A percentile compares a stretch with the other conserved stretches of the same genome.
Conservation (phyloP, 2,113 vertebrate species). For the Aptenodytes forsteri region DNA sequence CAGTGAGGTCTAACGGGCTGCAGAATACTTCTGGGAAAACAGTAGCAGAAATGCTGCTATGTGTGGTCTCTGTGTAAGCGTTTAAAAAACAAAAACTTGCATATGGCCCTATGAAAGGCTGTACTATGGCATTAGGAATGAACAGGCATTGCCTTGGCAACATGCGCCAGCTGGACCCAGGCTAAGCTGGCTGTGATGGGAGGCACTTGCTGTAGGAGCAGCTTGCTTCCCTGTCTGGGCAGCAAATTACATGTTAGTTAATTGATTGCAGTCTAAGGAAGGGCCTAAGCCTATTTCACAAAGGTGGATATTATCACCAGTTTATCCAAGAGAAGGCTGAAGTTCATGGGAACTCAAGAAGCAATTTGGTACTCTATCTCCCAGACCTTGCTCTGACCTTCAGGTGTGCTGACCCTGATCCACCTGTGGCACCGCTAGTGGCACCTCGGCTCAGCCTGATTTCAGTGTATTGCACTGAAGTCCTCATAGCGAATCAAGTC, state of each 20-base stretch:
- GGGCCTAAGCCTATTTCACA: neutral
- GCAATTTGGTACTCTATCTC: neutral
- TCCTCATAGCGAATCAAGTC: neutral
- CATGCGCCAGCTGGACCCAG: rapidly evolving
- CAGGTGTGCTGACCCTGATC: neutral
- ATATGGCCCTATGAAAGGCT: neutral
- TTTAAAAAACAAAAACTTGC: neutral
- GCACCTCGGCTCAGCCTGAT: neutral
- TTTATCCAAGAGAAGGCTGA: neutral
- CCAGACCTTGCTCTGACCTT: neutral
- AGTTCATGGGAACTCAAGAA: neutral
- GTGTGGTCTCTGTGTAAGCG: rapidly evolving
- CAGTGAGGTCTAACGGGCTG: neutral
- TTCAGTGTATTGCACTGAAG: neutral
- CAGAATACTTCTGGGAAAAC: neutral
- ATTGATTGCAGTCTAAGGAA: neutral
- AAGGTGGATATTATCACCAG: neutral
- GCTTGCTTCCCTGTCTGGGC: neutral
- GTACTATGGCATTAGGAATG: neutral
- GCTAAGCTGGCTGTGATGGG: neutral
- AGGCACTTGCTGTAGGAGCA: neutral
- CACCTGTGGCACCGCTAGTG: neutral
- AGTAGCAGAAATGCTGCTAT: neutral
- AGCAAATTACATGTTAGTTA: neutral
- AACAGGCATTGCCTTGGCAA: neutral